These are phyloP conservation scores for Luperina nickerlii DNA, from an alignment of 2,888 invertebrate genomes.

Conservation along the genomic window DNA sequence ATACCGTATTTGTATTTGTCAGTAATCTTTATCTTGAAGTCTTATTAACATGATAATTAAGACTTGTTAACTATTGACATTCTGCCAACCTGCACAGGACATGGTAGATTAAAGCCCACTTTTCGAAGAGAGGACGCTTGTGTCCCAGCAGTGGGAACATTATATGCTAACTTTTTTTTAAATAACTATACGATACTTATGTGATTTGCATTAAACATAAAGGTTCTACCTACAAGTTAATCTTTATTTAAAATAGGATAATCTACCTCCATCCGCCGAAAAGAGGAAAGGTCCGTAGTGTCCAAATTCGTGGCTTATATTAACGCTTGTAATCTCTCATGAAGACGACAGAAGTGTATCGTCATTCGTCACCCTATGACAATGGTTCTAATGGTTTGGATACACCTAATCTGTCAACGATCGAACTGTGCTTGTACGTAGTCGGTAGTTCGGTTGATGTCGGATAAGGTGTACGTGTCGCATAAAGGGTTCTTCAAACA, in stretches of 20 bases:
- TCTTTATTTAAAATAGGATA: slow-evolving; percentile 10
- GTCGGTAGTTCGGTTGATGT: too few relatives aligned
- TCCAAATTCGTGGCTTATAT: slow-evolving; percentile 28
- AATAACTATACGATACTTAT: background rate
- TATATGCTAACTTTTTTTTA: background rate
- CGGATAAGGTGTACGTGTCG: too few relatives aligned
- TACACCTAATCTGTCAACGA: too few relatives aligned
- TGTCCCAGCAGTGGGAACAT: background rate
- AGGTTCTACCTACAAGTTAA: background rate
- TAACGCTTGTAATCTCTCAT: background rate
- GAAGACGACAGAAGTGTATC: background rate
- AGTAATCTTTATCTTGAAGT: background rate
- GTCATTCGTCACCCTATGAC: background rate
- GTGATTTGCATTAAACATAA: background rate
- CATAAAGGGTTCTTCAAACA: too few relatives aligned
- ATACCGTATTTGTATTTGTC: background rate
- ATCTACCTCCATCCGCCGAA: background rate
- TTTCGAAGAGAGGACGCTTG: background rate
- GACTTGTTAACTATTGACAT: background rate
- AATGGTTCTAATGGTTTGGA: background rate
- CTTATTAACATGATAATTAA: background rate
- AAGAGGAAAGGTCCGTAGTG: slow-evolving; percentile 9
- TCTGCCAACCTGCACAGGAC: background rate
- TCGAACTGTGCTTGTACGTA: too few relatives aligned
- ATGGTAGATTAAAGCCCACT: background rate